phyloP scores from a whole-genome alignment of 2,797 vertebrate genomes.

The Eospalax fontanierii region DNA sequence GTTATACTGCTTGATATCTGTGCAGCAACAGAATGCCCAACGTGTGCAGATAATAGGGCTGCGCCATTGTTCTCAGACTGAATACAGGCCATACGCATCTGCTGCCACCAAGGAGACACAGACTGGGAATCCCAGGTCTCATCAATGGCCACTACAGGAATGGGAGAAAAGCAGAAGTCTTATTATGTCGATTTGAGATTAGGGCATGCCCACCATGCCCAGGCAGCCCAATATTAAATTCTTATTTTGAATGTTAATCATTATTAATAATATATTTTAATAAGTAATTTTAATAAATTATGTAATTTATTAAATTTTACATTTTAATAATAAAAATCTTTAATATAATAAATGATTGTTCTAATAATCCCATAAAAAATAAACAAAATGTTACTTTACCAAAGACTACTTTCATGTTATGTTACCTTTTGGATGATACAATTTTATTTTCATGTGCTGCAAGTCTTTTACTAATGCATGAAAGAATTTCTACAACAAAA shows the following conservation, averaged over 20 bases:
- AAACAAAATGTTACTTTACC: neutral
- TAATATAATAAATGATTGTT: neutral
- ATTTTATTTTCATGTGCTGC: neutral
- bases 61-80: slow-evolving; percentile 95
- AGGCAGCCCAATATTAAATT: neutral
- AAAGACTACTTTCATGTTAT: neutral
- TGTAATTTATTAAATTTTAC: too few relatives aligned
- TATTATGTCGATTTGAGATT: neutral
- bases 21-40: slow-evolving; percentile 93
- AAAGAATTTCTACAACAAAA: neutral
- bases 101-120: slow-evolving; percentile 98
- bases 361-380: neutral
- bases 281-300: too few relatives aligned
- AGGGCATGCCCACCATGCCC: too few relatives aligned
- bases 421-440: neutral
- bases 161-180: fast-evolving
- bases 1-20: slow-evolving; percentile 91
- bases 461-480: neutral
- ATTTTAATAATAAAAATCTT: neutral
- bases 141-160: slow-evolving; percentile 93
- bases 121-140: slow-evolving; percentile 97
- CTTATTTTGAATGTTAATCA: slow-evolving; percentile 3
- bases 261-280: neutral
- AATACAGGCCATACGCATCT: slow-evolving; percentile 94
- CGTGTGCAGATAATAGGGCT: slow-evolving; percentile 94